A percentile compares a stretch with the other conserved stretches of the same genome.
phyloP scores from a whole-genome alignment of 2,888 invertebrate genomes.

The Cabera pusaria region DNA sequence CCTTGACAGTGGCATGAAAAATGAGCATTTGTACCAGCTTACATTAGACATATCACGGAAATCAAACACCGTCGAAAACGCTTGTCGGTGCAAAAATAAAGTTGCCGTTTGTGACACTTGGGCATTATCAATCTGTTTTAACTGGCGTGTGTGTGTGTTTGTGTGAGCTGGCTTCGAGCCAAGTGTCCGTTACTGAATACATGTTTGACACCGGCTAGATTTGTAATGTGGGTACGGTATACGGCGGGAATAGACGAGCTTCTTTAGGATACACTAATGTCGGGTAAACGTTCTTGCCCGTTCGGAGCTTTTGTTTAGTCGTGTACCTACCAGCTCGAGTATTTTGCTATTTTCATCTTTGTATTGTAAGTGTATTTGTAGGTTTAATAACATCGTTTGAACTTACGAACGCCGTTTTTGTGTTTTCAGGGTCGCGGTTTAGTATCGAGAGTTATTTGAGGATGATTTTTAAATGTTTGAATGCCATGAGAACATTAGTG shows the following conservation, averaged over 20 bases:
- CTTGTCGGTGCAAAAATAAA: constrained; percentile 65
- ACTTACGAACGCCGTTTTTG: no score
- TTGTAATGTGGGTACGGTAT: constrained; percentile 18
- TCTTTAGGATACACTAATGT: constrained; percentile 10
- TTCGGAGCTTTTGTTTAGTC: constrained; percentile 4
- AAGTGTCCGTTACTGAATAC: constrained; percentile 33
- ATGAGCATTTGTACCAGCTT: constrained; percentile 49
- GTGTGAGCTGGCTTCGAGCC: constrained; percentile 40
- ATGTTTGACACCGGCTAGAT: constrained; percentile 23
- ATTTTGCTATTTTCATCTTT: no score
- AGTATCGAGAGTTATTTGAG: no score
- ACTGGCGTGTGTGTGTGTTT: constrained; percentile 54
- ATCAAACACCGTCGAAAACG: constrained; percentile 61
- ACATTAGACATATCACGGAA: constrained; percentile 67
- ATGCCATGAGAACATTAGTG: no score
- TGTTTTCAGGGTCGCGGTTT: no score
- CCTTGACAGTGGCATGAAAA: constrained; percentile 80
- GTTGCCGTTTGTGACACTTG: constrained; percentile 70
- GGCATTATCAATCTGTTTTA: constrained; percentile 79
- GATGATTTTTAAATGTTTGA: no score
- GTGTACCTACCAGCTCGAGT: constrained; percentile 1
- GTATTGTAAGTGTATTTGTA: no score
- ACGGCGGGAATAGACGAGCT: constrained; percentile 22
- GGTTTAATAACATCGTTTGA: no score
- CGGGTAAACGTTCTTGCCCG: constrained; percentile 11